Conservation (phyloP, 1,140 invertebrate species). For the Chrysopa pallens region DNA sequence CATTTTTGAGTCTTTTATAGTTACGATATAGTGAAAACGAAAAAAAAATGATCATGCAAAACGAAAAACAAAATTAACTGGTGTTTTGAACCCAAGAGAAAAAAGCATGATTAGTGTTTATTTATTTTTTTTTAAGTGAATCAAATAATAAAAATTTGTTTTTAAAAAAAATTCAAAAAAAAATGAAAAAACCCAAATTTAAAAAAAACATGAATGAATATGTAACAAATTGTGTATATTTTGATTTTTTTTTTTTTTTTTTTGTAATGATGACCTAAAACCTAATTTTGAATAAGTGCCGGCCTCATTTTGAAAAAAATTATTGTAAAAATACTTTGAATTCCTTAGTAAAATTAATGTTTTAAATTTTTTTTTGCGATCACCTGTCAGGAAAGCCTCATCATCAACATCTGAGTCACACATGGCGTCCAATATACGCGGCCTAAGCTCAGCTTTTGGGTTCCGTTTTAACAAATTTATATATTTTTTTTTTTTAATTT, state of each 20-base stretch:
- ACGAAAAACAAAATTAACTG: no score
- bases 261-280: neutral
- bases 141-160: no score
- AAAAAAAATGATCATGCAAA: no score
- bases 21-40: no score
- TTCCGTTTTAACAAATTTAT: no score
- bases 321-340: slow-evolving; percentile 15
- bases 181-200: neutral
- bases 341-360: slow-evolving; percentile 7
- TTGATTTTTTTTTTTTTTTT: slow-evolving; percentile 5
- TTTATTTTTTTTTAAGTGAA: no score
- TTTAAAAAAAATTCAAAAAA: no score
- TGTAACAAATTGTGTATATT: slow-evolving; percentile 4
- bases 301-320: slow-evolving; percentile 2
- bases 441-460: no score
- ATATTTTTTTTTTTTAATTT: no score
- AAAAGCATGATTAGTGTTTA: no score
- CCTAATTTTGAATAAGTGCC: slow-evolving; percentile 9
- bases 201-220: neutral
- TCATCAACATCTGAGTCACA: slow-evolving; percentile 83
- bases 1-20: no score
- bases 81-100: no score
- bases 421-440: slow-evolving; percentile 25
- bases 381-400: slow-evolving; percentile 79
- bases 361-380: neutral